Conservation (phyloP, 2,888 invertebrate genomes). For the Eremobia ochroleuca region DNA sequence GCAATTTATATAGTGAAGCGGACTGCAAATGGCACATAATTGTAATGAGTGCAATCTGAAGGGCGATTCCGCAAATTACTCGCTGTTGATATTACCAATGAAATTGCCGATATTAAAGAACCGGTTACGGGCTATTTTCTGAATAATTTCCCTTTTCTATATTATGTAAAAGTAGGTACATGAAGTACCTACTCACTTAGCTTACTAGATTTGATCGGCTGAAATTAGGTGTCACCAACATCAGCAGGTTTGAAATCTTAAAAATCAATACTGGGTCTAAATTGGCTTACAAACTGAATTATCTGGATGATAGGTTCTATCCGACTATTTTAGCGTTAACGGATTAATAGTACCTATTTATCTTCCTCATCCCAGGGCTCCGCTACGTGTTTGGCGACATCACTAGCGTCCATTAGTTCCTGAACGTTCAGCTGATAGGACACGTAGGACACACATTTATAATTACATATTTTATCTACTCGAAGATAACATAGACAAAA, state of each 20-base stretch:
- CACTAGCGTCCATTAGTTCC: too few relatives aligned
- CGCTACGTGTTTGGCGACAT: too few relatives aligned
- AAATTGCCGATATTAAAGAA: background rate
- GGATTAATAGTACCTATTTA: background rate
- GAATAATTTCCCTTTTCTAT: background rate
- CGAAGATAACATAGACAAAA: background rate
- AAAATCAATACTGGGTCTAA: background rate
- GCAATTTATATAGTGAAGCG: background rate
- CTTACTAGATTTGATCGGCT: background rate
- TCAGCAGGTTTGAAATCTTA: background rate
- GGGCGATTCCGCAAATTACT: background rate
- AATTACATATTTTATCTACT: background rate
- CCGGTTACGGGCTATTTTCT: background rate
- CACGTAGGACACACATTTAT: background rate
- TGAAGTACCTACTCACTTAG: background rate
- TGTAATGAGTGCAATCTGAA: slow-evolving; percentile 1
- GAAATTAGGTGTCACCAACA: background rate
- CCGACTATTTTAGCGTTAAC: background rate
- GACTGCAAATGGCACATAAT: background rate
- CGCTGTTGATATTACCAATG: too few relatives aligned
- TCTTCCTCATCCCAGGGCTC: too few relatives aligned
- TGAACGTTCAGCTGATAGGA: background rate
- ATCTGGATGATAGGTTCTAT: background rate
- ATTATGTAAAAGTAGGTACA: too few relatives aligned
- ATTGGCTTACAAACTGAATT: background rate